Evolutionary conservation across 2,113 vertebrate genomes (phyloP), one percentile per base, ranked within the genome.

Genomic region (Protomyctophum bolini): DNA sequence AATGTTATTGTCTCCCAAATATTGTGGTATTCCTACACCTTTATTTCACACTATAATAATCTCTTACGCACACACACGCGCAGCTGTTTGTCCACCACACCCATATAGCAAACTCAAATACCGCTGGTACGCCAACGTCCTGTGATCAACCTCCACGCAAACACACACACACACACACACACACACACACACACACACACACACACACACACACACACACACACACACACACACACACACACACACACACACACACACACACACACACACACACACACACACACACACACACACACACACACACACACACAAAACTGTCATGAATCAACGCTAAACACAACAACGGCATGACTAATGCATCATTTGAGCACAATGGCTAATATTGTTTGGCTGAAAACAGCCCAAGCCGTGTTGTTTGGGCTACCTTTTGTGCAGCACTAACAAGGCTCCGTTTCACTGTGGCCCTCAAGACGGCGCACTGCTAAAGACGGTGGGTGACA

Each of bases 61-160:
- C 15, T 58, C 55, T 29, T 29, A 48, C 74, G 21, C 58, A 61
- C 56, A 66, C 51, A 60, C 29, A 52, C 15, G 49, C 63, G 74
- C 51, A 77, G 76, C 58, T 80, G 64, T 81, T 62, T 75, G 67
- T 72, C 58, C 75, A 69, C 69, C 79, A 83, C 86, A 71, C 83
- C 86, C 85, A 73, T 3, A 51, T 66, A 85, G 58, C 58, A 83
- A 80, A 82, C 74, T 77, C 55, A 48, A 33, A 66, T 75, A 77
- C 68, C 6, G 28, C 73, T 68, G 73, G 74, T 86, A 77, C 80
- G 78, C 63, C 33, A 28, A 63, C 8, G 6, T 2, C 61, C 58
- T 70, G 63, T 80, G 63, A 71, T 66, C 57, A 60, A 4, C 50
- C 59, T 49, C 14, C 60, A 48, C 68, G 11, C 56, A 45, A 47